Percentiles rank a stretch among this genome's conserved stretches.
These are phyloP conservation scores for Amblyjoppa proteus DNA, from an alignment of 2,888 invertebrate species.

Conservation along the genomic window DNA sequence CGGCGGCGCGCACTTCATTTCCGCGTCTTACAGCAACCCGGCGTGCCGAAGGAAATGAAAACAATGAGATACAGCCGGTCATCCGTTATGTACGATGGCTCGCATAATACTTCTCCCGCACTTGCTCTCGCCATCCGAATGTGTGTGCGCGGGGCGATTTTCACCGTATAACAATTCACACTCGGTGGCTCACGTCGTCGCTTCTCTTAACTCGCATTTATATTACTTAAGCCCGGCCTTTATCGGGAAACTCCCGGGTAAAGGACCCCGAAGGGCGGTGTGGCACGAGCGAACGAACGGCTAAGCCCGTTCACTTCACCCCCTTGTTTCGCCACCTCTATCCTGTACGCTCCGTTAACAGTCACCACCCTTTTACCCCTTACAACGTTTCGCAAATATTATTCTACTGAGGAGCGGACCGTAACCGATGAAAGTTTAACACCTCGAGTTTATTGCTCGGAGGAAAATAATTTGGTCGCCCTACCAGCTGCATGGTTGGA, in stretches of 20 bases:
- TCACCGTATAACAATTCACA: slow-evolving; percentile 18
- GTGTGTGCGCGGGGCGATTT: neutral
- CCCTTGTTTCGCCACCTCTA: slow-evolving; percentile 24
- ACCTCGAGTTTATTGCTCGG: neutral
- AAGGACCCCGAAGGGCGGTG: slow-evolving; percentile 25
- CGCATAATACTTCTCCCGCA: slow-evolving; percentile 14
- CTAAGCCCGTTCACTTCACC: slow-evolving; percentile 29
- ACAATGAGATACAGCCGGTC: slow-evolving; percentile 85
- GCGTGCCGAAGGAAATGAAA: slow-evolving; percentile 84
- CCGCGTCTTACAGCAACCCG: slow-evolving; percentile 84
- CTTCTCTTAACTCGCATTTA: slow-evolving; percentile 83
- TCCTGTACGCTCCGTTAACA: slow-evolving; percentile 23
- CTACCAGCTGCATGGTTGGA: neutral
- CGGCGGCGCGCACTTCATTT: slow-evolving; percentile 84
- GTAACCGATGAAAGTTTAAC: slow-evolving; percentile 15
- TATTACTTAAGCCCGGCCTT: slow-evolving; percentile 81
- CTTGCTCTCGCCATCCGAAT: neutral
- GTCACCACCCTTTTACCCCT: slow-evolving; percentile 25
- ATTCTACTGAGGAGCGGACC: slow-evolving; percentile 8
- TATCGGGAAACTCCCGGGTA: slow-evolving; percentile 17
- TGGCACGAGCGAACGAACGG: slow-evolving; percentile 24
- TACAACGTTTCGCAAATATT: slow-evolving; percentile 34
- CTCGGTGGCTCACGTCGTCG: slow-evolving; percentile 15
- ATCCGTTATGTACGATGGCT: slow-evolving; percentile 81
- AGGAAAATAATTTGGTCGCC: neutral